A percentile compares a stretch with the other conserved stretches of the same genome.
These are phyloP conservation scores for Cydia strobilella DNA, from an alignment of 1,140 invertebrate genomes.

Conservation along the genomic window DNA sequence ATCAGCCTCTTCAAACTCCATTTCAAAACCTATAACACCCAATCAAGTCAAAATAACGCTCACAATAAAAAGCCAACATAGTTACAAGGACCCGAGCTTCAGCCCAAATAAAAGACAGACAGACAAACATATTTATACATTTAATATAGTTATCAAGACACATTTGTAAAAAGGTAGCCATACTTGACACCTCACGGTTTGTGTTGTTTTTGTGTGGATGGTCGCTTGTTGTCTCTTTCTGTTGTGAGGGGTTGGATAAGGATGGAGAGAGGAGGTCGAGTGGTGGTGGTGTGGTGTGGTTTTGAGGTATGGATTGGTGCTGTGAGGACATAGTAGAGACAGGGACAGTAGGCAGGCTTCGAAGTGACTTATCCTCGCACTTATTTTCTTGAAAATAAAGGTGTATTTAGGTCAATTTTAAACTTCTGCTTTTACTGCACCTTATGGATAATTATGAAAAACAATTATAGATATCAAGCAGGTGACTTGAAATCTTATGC, in stretches of 20 bases:
- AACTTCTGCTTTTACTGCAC: neutral
- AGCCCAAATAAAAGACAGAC: constrained; percentile 14
- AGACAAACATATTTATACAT: constrained; percentile 30
- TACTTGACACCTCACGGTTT: constrained; percentile 19
- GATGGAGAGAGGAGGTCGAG: neutral
- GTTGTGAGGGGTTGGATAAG: neutral
- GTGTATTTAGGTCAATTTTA: neutral
- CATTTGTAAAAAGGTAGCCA: constrained; percentile 29
- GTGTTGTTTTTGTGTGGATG: neutral
- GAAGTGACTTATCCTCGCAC: too few species aligned
- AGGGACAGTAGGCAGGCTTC: neutral
- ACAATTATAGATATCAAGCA: too few species aligned
- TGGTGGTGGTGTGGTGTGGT: neutral
- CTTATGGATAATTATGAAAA: too few species aligned
- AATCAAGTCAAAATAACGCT: constrained; percentile 9
- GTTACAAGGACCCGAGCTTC: neutral
- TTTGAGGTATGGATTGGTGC: constrained; percentile 14
- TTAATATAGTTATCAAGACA: constrained; percentile 32
- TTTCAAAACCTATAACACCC: neutral
- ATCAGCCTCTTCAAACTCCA: neutral
- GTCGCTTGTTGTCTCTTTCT: neutral
- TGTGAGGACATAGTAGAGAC: constrained; percentile 1
- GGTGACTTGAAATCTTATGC: too few species aligned
- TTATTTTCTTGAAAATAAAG: neutral
- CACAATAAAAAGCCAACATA: neutral